Conservation (phyloP, 2,113 vertebrate species). For the Muntiacus reevesi region DNA sequence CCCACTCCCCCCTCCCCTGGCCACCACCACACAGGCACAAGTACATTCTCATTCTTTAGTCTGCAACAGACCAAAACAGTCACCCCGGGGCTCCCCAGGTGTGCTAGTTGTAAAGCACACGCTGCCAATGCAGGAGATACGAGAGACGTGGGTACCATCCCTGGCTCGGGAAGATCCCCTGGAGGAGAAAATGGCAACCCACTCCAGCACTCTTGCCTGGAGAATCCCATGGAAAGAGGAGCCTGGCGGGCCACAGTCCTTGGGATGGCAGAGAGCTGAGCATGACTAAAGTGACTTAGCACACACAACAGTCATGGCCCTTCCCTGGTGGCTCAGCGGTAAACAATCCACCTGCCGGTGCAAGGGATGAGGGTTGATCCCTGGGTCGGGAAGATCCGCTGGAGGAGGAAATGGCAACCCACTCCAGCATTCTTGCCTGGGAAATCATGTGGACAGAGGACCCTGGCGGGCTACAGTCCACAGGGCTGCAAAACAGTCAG, state of each 20-base stretch:
- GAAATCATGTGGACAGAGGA: background rate
- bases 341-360: background rate
- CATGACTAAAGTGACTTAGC: background rate
- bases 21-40: background rate
- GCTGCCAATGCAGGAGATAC: background rate
- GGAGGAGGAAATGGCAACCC: background rate
- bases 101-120: background rate
- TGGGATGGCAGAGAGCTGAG: accelerated
- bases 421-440: background rate
- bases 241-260: background rate
- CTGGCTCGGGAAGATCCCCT: background rate
- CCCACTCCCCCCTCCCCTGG: accelerated
- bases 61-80: background rate
- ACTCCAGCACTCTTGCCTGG: background rate
- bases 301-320: background rate
- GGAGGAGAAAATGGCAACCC: background rate
- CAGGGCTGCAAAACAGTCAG: background rate
- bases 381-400: background rate
- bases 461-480: background rate
- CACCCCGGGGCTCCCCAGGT: background rate
- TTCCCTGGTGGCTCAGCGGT: background rate
- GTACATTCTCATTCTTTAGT: background rate
- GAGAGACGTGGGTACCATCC: background rate
- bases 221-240: background rate
- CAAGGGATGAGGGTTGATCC: background rate